phyloP scores from a whole-genome alignment of 2,888 invertebrate genomes.

The Troides aeacus region DNA sequence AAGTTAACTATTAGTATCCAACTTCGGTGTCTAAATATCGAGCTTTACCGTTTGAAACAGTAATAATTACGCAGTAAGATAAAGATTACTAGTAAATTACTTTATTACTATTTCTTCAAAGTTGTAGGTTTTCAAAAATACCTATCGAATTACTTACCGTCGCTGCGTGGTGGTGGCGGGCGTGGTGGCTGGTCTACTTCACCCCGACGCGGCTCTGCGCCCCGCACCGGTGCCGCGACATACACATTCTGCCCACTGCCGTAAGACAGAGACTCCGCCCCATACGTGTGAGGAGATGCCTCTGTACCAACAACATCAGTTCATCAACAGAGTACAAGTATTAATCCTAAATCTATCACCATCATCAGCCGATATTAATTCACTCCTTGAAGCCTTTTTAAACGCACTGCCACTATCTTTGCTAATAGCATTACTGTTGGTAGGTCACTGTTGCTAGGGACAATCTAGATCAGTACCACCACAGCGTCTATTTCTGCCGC shows the following conservation, averaged over 20 bases:
- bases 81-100: too few species aligned
- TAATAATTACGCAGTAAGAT: too few species aligned
- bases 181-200: slow-evolving; percentile 85
- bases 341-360: too few species aligned
- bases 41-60: too few species aligned
- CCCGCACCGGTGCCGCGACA: slow-evolving; percentile 91
- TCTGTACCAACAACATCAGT: slow-evolving; percentile 41
- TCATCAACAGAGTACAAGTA: too few species aligned
- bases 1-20: too few species aligned
- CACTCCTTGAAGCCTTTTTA: too few species aligned
- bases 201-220: slow-evolving; percentile 61
- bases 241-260: slow-evolving; percentile 91
- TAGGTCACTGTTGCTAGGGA: too few species aligned
- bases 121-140: background rate
- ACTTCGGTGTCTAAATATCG: too few species aligned
- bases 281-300: slow-evolving; percentile 57
- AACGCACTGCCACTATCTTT: background rate
- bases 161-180: slow-evolving; percentile 91
- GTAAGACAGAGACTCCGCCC: slow-evolving; percentile 65
- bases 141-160: slow-evolving; percentile 76
- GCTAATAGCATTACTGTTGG: background rate
- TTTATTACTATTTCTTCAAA: background rate
- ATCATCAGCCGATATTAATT: too few species aligned
- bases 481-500: too few species aligned
- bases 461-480: too few species aligned